Evolutionary conservation across 2,888 invertebrate species (phyloP), one percentile per base, ranked within the genome.

Genomic region (Globia sparganii): DNA sequence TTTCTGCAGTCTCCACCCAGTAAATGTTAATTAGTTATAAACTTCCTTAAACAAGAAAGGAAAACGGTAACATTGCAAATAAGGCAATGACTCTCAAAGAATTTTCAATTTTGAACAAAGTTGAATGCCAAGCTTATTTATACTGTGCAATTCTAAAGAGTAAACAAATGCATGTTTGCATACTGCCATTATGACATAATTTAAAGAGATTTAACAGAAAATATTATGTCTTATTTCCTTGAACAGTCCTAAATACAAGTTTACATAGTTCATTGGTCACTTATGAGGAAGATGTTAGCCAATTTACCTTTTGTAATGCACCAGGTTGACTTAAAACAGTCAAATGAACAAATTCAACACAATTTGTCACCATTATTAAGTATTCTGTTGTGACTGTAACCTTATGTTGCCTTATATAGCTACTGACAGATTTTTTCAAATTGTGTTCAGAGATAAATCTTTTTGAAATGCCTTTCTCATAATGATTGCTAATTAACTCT

Each of bases 91-190:
- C 71, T 59, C n/a, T 78, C 15, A 34, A 68, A 75, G 58, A 64
- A 78, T 74, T 53, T 74, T 78, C 31, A 40, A 73, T 75, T 58
- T 72, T 62, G 6, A 67, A 64, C 53, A 71, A 78, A 79, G 72
- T 85, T 77, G 75, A 79, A 69, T 85, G 69, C 64, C 61, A 85
- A 58, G 25, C 59, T 71, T 77, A 61, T 77, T 58, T 77, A 65
- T 25, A 62, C n/a, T 56, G 28, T n/a, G 34, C 46, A 79, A 64
- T 67, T 31, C 43, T 75, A 76, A 53, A 75, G 18, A 78, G 43
- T 72, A 78, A 61, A 73, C 61, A 75, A 58, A 69, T 81, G 61
- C 21, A 43, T 66, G 58, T 59, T 53, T 70, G 37, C 13, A 31
- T 46, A 31, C 31, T 72, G 21, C 40, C 18, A 37, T 37, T 53